Evolutionary conservation across 2,797 vertebrate species (phyloP).

Genomic region (Gallinago stenura): DNA sequence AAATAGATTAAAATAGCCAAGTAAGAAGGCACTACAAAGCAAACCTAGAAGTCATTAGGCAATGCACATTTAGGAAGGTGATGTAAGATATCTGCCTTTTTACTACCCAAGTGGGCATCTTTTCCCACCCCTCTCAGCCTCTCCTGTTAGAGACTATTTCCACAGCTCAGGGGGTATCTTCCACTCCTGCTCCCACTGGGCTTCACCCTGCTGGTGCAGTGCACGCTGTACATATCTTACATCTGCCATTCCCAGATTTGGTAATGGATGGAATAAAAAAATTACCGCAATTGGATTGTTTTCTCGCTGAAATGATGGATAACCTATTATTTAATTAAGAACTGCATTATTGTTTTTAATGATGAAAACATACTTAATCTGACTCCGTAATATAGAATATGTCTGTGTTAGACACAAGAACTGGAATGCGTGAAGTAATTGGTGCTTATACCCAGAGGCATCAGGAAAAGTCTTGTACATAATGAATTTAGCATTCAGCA

Average conservation of each 20-base stretch:
- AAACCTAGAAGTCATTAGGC: not conserved
- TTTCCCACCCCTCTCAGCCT: not conserved
- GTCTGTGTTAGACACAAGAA: not conserved
- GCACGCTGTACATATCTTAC: not conserved
- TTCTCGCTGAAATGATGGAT: not conserved
- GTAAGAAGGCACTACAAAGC: not conserved
- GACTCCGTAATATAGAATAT: not conserved
- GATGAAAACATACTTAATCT: not conserved
- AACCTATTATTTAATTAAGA: not conserved
- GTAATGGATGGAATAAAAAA: not conserved
- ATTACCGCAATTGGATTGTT: not conserved
- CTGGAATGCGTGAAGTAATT: not conserved
- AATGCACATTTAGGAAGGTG: not conserved
- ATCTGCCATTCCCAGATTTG: not conserved
- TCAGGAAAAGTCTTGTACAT: not conserved
- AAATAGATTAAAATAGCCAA: not conserved
- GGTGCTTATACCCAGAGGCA: not conserved
- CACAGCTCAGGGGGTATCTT: not conserved
- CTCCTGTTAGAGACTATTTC: not conserved
- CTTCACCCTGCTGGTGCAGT: not conserved
- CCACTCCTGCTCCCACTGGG: not conserved
- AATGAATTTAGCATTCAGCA: not conserved
- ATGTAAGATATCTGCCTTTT: not conserved
- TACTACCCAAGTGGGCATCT: not conserved
- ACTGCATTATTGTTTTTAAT: not conserved